phyloP scores from a whole-genome alignment of 2,797 vertebrate species.

The Manis crassicaudata region DNA sequence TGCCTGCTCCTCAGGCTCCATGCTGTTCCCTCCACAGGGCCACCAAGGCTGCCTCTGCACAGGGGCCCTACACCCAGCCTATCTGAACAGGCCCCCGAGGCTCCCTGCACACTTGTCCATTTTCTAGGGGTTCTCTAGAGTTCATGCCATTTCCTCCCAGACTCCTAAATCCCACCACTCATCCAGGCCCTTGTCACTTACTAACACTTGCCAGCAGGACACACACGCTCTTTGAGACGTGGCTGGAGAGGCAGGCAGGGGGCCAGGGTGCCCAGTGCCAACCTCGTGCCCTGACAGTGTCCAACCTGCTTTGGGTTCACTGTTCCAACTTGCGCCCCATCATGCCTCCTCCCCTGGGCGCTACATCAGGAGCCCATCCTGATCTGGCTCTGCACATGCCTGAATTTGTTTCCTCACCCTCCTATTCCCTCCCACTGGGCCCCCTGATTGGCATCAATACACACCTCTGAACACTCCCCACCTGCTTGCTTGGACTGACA shows the following conservation, averaged over 20 bases:
- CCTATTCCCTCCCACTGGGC: not conserved
- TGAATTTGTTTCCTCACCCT: not conserved
- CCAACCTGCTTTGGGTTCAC: not conserved
- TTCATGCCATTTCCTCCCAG: not conserved
- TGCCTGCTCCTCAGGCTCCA: not conserved
- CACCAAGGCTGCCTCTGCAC: fast-evolving
- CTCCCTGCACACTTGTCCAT: not conserved
- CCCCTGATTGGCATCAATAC: not conserved
- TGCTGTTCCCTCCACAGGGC: not conserved
- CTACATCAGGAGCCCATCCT: not conserved
- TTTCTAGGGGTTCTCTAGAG: not conserved
- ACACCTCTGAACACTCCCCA: not conserved
- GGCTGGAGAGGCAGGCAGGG: not conserved
- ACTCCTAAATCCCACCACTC: not conserved
- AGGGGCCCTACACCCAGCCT: not conserved
- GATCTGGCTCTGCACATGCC: not conserved
- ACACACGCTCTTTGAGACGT: not conserved
- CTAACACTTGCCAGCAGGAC: not conserved
- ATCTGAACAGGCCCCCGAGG: no score
- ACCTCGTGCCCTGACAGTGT: fast-evolving
- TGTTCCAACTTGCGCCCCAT: not conserved
- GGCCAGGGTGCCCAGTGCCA: fast-evolving
- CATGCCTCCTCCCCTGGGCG: fast-evolving
- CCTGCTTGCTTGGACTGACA: not conserved
- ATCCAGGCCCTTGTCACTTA: not conserved